Evolutionary conservation across 2,888 invertebrate species (phyloP).

Genomic region (Monochamus alternatus): DNA sequence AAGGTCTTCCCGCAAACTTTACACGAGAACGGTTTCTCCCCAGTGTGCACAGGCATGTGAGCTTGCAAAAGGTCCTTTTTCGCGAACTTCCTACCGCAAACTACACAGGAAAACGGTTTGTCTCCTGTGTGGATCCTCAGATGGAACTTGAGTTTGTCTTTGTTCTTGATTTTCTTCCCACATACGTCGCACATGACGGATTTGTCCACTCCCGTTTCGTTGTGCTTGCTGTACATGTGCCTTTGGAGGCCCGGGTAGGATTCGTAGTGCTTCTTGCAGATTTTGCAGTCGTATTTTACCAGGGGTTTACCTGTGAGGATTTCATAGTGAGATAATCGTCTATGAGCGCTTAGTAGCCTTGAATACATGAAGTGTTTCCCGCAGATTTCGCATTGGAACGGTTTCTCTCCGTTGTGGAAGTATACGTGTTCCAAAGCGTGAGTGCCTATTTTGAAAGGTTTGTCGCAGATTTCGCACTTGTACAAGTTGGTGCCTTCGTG

Average conservation of each 20-base stretch:
- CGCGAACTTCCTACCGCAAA: slow-evolving; percentile 75
- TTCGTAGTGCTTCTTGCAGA: slow-evolving; percentile 70
- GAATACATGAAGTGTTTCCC: slow-evolving; percentile 72
- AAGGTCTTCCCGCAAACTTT: slow-evolving; percentile 58
- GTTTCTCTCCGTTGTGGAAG: slow-evolving; percentile 67
- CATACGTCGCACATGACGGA: slow-evolving; percentile 67
- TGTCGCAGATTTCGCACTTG: slow-evolving; percentile 48
- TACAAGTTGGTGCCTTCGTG: slow-evolving; percentile 61
- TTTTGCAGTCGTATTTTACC: slow-evolving; percentile 69
- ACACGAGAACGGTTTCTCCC: slow-evolving; percentile 67
- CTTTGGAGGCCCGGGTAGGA: slow-evolving; percentile 65
- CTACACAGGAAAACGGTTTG: slow-evolving; percentile 74
- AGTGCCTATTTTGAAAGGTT: slow-evolving; percentile 57
- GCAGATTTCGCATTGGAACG: slow-evolving; percentile 73
- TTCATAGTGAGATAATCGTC: slow-evolving; percentile 71
- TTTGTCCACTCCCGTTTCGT: slow-evolving; percentile 69
- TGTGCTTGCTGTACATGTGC: slow-evolving; percentile 67
- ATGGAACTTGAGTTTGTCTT: slow-evolving; percentile 68
- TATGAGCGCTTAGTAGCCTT: slow-evolving; percentile 72
- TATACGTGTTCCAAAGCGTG: slow-evolving; percentile 63
- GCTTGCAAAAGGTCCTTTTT: slow-evolving; percentile 66
- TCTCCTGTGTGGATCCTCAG: slow-evolving; percentile 77
- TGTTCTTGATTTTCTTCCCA: slow-evolving; percentile 62
- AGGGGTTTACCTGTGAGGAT: slow-evolving; percentile 63
- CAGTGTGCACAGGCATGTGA: slow-evolving; percentile 61